Base-by-base conservation (phyloP, 2,113 vertebrate species). In the Sminthopsis crassicaudata region DNA sequence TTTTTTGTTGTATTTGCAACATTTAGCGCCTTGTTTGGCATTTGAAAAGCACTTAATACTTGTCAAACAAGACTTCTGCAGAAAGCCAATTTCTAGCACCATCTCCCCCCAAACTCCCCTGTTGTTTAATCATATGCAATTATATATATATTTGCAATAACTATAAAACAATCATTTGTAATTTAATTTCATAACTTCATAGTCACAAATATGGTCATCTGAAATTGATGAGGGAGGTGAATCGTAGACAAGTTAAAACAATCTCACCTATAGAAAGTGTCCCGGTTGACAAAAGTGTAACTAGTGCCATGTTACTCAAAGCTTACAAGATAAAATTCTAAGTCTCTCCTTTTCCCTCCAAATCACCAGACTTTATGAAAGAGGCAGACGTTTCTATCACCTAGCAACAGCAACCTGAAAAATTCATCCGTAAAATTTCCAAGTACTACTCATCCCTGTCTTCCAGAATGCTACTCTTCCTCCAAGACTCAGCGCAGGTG, bases 241-340 rank as follows among this genome's bases (percentile, higher is more conserved):
- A 23, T 22, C 22, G 36, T 19, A 42, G 67, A 90, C 25, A 91
- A 90, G 46, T 76, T 30, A 91, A 89, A 27, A 89, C n/a, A 84
- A 94, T 94, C 51, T 53, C 8, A 1, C 46, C 46, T 52, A 93
- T 42, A 60, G 93, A 94, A 76, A 92, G 42, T 96, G 52, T 84
- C 91, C 90, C 50, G 57, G 94, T 0, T 91, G 52, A 93, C 53
- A 93, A 94, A 96, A 93, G 0, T 48, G 46, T 8, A 93, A 90
- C 30, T 26, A 91, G 46, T 7, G 42, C 0, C 53, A 93, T 94
- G 92, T 67, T 36, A 53, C 51, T 89, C 48, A 90, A 94, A 95
- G 53, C 54, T 93, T 76, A 50, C 16, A 60, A 60, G 27, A 30
- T 60, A 30, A 60, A 36, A n/a, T 76, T 19, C 60, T n/a, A 30